Evolutionary conservation across 2,888 invertebrate species (phyloP).

Genomic region (Philereme transversata): DNA sequence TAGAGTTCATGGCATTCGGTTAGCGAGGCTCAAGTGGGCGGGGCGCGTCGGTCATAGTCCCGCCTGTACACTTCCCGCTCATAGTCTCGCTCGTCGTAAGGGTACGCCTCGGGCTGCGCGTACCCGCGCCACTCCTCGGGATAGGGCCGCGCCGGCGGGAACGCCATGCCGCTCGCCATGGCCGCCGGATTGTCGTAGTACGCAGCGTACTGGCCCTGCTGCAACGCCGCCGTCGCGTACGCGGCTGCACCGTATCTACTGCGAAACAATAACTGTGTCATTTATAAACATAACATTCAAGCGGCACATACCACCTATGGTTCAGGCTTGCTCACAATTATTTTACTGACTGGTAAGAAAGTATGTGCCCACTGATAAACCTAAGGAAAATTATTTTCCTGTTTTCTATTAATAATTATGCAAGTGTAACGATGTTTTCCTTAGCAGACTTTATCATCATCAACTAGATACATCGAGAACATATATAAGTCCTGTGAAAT

Average conservation of each 20-base stretch:
- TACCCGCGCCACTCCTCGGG: conserved; percentile 81
- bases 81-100: conserved; percentile 81
- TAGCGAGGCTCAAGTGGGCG: conserved; percentile 71
- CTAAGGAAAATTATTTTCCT: too few species aligned
- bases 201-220: conserved; percentile 71
- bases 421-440: too few species aligned
- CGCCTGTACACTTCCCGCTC: conserved; percentile 84
- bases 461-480: too few species aligned
- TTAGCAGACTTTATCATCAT: too few species aligned
- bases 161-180: conserved; percentile 81
- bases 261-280: conserved; percentile 3
- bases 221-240: conserved; percentile 61
- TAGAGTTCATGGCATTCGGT: conserved; percentile 19
- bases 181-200: conserved; percentile 73
- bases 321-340: too few species aligned
- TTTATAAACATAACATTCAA: too few species aligned
- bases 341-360: too few species aligned
- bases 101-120: conserved; percentile 78
- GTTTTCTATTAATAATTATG: too few species aligned
- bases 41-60: conserved; percentile 87
- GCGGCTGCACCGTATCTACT: conserved; percentile 73
- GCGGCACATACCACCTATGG: too few species aligned
- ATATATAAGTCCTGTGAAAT: too few species aligned
- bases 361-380: too few species aligned
- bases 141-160: conserved; percentile 70